phyloP scores from a whole-genome alignment of 2,888 invertebrate genomes.

The Trilocha varians region DNA sequence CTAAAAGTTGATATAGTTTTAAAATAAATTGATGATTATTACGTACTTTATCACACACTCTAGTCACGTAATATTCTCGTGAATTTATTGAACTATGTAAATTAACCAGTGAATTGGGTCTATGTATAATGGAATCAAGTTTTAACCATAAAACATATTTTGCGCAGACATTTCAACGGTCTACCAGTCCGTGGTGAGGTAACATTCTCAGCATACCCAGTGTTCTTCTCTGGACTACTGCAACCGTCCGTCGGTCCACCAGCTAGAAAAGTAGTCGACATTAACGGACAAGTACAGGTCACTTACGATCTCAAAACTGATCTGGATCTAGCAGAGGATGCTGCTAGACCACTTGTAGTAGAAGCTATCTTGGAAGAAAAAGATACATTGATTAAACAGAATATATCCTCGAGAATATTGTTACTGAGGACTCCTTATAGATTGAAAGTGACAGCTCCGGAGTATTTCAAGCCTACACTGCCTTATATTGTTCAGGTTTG shows the following conservation, averaged over 20 bases:
- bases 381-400: conserved; percentile 87
- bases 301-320: conserved; percentile 85
- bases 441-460: conserved; percentile 86
- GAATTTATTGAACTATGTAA: too few species aligned
- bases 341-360: conserved; percentile 86
- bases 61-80: too few species aligned
- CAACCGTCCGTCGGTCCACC: conserved; percentile 84
- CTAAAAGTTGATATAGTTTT: too few species aligned
- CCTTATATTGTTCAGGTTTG: conserved; percentile 81
- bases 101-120: too few species aligned
- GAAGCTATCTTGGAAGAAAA: conserved; percentile 93
- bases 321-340: conserved; percentile 81
- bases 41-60: too few species aligned
- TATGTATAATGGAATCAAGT: too few species aligned
- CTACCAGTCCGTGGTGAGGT: conserved; percentile 90
- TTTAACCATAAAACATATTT: too few species aligned
- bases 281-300: conserved; percentile 78
- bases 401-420: conserved; percentile 77
- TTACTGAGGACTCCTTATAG: conserved; percentile 71
- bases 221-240: conserved; percentile 83
- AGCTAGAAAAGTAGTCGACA: conserved; percentile 79
- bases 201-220: conserved; percentile 87
- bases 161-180: conserved; percentile 87
- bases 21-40: too few species aligned
- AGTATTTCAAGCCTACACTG: conserved; percentile 91